These are phyloP conservation scores for Tyto alba DNA, from an alignment of 2,113 vertebrate genomes.

Conservation along the genomic window DNA sequence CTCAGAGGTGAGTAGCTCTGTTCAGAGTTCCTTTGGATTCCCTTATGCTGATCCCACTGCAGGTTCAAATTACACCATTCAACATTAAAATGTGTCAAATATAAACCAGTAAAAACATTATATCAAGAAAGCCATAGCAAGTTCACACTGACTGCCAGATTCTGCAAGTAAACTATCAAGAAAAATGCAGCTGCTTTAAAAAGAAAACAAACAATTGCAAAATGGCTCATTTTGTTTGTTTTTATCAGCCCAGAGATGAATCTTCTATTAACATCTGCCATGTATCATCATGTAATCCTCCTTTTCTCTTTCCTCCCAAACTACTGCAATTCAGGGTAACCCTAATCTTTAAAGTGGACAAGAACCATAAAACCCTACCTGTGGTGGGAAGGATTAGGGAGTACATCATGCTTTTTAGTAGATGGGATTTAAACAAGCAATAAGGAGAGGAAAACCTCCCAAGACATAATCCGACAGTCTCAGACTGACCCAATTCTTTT, in stretches of 20 bases:
- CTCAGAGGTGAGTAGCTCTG: background rate
- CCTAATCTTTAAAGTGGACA: conserved; percentile 82
- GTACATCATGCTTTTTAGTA: conserved; percentile 64
- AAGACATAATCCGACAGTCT: conserved; percentile 76
- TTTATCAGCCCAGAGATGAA: conserved; percentile 40
- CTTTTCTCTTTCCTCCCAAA: conserved; percentile 53
- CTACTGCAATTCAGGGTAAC: conserved; percentile 59
- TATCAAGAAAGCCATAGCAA: background rate
- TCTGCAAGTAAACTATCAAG: background rate
- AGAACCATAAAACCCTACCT: conserved; percentile 76
- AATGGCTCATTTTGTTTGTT: conserved; percentile 46
- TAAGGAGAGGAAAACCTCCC: conserved; percentile 74
- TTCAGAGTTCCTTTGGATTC: background rate
- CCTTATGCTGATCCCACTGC: background rate
- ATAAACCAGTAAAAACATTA: background rate
- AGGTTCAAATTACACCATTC: background rate
- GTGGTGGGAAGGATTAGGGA: conserved; percentile 73
- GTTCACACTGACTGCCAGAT: background rate
- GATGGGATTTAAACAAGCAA: conserved; percentile 70
- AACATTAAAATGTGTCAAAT: background rate
- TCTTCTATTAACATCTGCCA: conserved; percentile 70
- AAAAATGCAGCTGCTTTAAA: conserved; percentile 1
- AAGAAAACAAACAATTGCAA: conserved; percentile 40
- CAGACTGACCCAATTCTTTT: conserved; percentile 77
- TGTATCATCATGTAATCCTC: conserved; percentile 63